Evolutionary conservation across 2,888 invertebrate species (phyloP), one percentile per base, ranked within the genome.

Genomic region (Eristalis arbustorum): DNA sequence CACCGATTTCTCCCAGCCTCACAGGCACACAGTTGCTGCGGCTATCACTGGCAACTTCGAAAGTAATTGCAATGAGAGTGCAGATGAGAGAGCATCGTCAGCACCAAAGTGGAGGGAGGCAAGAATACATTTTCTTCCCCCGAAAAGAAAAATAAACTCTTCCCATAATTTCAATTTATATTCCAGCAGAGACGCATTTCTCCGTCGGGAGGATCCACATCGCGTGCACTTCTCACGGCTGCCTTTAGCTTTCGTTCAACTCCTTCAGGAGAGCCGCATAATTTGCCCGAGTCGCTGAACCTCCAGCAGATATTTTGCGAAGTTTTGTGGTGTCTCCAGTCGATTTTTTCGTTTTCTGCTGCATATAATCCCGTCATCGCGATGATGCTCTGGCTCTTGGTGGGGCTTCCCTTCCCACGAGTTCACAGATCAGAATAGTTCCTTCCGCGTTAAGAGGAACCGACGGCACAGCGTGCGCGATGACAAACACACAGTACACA

Each of bases 351-450:
- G 1, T 0, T 22, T 34, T 8, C 37, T 18, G 23, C 71, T 84
- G 79, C 71, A 75, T 49, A 71, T 75, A 84, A 79, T 71, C 66
- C 66, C 56, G 72, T 71, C 74, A 28, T 69, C 31, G 8, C 31
- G 31, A 31, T 31, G 73, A 40, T 42, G 23, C 34, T 57, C 40
- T 23, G n/a, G 18, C 28, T 34, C 40, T 31, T 67, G 66, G 18
- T 63, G 37, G 13, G 49, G 67, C 40, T 75, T 61, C 37, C 75
- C 57, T 71, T 79, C 66, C 56, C 10, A 14, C 57, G 73, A 85
- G 74, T 62, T 68, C 73, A 66, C 74, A 74, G 76, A 77, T 74
- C 77, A 57, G 56, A 34, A 84, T 73, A 49, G 77, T 74, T 76
- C 62, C 28, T 68, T 64, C 61, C 61, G 73, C 72, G 25, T 73